phyloP scores from a whole-genome alignment of 2,797 vertebrate genomes.

The Pteropus rufus region DNA sequence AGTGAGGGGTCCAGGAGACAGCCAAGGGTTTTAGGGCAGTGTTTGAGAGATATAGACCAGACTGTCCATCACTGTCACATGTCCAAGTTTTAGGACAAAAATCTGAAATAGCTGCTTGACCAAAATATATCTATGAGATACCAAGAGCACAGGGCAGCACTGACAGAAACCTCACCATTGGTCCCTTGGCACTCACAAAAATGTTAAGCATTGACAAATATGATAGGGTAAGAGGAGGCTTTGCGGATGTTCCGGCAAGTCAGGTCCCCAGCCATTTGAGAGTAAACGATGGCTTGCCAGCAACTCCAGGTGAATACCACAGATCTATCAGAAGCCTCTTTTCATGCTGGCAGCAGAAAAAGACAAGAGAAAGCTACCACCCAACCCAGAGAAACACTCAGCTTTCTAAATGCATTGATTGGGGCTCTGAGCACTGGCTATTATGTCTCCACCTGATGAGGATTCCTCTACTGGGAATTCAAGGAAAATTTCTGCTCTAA shows the following conservation, averaged over 20 bases:
- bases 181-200: not conserved
- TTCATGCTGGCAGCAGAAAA: not conserved
- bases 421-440: not conserved
- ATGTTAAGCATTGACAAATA: not conserved
- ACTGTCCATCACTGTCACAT: not conserved
- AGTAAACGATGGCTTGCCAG: not conserved
- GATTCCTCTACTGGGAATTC: not conserved
- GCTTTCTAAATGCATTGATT: not conserved
- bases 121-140: not conserved
- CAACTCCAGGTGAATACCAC: not conserved
- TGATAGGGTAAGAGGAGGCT: not conserved
- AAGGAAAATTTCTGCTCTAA: not conserved
- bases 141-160: not conserved
- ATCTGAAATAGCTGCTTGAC: not conserved
- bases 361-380: not conserved
- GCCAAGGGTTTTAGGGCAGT: not conserved
- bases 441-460: not conserved
- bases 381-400: fast-evolving
- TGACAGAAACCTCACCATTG: not conserved
- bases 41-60: not conserved
- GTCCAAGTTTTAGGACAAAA: not conserved
- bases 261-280: not conserved
- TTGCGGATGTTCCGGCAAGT: not conserved
- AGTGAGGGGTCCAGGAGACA: not conserved
- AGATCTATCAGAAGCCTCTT: not conserved